Evolutionary conservation across 2,888 invertebrate species (phyloP).

Genomic region (Cabera pusaria): DNA sequence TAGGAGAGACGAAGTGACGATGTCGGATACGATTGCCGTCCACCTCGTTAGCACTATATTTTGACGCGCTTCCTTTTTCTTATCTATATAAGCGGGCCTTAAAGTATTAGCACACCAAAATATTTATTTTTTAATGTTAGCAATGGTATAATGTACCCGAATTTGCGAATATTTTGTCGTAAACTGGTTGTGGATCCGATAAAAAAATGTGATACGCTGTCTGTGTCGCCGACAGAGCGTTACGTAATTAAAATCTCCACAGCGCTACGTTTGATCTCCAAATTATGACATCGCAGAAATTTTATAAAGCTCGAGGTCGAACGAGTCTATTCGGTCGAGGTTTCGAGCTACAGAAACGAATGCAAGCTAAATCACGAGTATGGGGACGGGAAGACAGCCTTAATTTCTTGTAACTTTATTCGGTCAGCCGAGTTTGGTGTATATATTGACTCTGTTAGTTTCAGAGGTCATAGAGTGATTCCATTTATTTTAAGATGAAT

Average conservation of each 20-base stretch:
- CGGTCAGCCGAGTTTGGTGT: slow-evolving; percentile 46
- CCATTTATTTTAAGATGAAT: slow-evolving; percentile 81
- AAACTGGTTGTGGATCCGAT: slow-evolving; percentile 47
- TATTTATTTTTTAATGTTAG: slow-evolving; percentile 63
- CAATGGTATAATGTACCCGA: slow-evolving; percentile 46
- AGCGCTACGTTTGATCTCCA: slow-evolving; percentile 41
- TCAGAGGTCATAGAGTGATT: slow-evolving; percentile 76
- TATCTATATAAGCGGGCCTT: slow-evolving; percentile 53
- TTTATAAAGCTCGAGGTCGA: slow-evolving; percentile 3
- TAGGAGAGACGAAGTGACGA: slow-evolving; percentile 17
- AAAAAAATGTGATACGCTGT: slow-evolving; percentile 44
- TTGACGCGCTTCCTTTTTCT: slow-evolving; percentile 36
- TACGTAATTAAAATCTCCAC: slow-evolving; percentile 7
- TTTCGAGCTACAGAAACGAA: no score
- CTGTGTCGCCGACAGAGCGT: slow-evolving; percentile 20
- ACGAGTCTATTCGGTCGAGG: slow-evolving; percentile 1
- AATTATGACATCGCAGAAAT: slow-evolving; percentile 28
- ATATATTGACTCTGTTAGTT: slow-evolving; percentile 71
- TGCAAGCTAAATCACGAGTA: no score
- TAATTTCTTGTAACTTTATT: slow-evolving; percentile 6
- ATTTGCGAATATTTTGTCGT: slow-evolving; percentile 39
- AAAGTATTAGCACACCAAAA: slow-evolving; percentile 80
- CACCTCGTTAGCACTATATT: slow-evolving; percentile 36
- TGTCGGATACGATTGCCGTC: slow-evolving; percentile 37
- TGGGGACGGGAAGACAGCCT: no score